Conservation (phyloP, 2,113 vertebrate genomes). For the Edolisoma coerulescens region DNA sequence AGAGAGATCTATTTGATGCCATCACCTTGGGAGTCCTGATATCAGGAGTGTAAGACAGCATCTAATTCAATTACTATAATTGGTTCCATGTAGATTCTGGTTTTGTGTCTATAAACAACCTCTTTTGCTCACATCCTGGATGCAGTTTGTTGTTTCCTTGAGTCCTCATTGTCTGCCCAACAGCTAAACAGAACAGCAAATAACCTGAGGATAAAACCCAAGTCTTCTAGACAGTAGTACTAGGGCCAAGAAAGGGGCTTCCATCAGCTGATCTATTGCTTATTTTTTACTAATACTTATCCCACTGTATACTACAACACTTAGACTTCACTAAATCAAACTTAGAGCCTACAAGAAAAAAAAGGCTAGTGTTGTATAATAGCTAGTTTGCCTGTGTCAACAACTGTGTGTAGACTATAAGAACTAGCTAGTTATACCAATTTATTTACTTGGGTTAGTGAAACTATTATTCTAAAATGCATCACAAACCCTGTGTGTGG, state of each 20-base stretch:
- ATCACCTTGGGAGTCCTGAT: neutral
- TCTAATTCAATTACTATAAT: neutral
- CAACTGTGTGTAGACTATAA: neutral
- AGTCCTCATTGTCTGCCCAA: neutral
- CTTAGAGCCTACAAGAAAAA: neutral
- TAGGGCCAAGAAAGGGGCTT: neutral
- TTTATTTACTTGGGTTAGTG: neutral
- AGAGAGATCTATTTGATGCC: neutral
- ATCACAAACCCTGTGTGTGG: neutral
- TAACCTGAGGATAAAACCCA: neutral
- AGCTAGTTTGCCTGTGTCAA: neutral
- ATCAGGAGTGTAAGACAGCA: neutral
- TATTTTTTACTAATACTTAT: neutral
- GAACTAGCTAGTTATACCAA: neutral
- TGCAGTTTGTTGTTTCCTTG: neutral
- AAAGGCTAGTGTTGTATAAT: neutral
- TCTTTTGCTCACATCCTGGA: neutral
- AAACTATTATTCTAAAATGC: neutral
- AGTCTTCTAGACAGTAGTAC: neutral
- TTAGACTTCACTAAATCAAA: neutral
- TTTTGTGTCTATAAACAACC: neutral
- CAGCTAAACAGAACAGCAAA: neutral
- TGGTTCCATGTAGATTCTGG: neutral
- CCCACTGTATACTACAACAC: neutral
- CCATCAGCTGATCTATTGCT: neutral